Evolutionary conservation across 2,797 vertebrate species (phyloP).

Genomic region (Chaenodraco wilsoni): DNA sequence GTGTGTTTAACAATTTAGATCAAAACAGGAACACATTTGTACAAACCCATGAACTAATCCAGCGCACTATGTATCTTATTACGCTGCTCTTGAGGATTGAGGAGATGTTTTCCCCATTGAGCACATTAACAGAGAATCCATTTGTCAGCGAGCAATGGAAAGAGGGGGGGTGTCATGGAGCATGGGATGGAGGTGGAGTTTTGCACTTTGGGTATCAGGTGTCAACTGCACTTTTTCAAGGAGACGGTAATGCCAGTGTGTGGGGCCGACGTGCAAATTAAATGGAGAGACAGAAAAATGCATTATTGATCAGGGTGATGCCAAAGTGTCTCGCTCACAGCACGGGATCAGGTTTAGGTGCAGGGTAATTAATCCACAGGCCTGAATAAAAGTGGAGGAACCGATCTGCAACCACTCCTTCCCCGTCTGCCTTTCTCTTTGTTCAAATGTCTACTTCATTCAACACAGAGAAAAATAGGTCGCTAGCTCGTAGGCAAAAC

Average conservation of each 20-base stretch:
- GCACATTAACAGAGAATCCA: slow-evolving; percentile 73
- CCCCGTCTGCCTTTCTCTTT: slow-evolving; percentile 36
- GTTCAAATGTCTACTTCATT: slow-evolving; percentile 67
- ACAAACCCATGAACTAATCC: slow-evolving; percentile 51
- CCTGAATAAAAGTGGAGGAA: slow-evolving; percentile 76
- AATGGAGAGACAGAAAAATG: slow-evolving; percentile 87
- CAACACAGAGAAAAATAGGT: slow-evolving; percentile 78
- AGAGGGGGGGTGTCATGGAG: slow-evolving; percentile 49
- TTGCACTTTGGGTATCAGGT: slow-evolving; percentile 78
- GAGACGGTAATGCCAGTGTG: slow-evolving; percentile 68
- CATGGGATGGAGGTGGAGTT: slow-evolving; percentile 50
- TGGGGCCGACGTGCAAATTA: slow-evolving; percentile 81
- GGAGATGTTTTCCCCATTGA: slow-evolving; percentile 40
- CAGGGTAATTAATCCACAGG: slow-evolving; percentile 85
- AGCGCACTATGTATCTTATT: slow-evolving; percentile 49
- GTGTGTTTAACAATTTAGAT: slow-evolving; percentile 30
- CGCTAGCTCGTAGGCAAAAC: slow-evolving; percentile 73
- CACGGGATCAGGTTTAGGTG: slow-evolving; percentile 79
- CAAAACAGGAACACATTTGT: slow-evolving; percentile 53
- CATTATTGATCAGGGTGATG: slow-evolving; percentile 85
- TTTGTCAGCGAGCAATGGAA: slow-evolving; percentile 68
- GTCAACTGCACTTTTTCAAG: slow-evolving; percentile 73
- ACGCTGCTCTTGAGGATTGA: slow-evolving; percentile 41
- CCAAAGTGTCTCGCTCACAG: slow-evolving; percentile 81
- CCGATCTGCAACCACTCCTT: slow-evolving; percentile 52